Conservation (phyloP, 2,888 invertebrate species). For the Eurois occulta region DNA sequence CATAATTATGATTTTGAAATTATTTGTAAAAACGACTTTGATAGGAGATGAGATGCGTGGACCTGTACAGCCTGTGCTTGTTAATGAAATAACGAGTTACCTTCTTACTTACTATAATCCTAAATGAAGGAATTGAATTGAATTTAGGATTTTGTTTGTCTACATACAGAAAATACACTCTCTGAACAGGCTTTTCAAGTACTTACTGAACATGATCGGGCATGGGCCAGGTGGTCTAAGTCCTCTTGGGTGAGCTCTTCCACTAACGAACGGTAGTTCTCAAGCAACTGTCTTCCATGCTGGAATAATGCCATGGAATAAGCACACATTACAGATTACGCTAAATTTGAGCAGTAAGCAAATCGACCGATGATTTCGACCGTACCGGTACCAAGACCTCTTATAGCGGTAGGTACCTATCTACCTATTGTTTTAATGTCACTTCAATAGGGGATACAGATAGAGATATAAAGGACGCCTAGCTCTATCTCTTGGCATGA, state of each 20-base stretch:
- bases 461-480: background rate
- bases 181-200: background rate
- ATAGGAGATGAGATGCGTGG: background rate
- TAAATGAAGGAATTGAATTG: background rate
- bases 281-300: conserved; percentile 95
- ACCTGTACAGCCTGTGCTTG: no score
- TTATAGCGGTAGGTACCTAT: background rate
- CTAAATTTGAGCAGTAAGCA: background rate
- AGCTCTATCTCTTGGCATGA: background rate
- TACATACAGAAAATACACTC: background rate
- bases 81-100: no score
- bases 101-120: no score
- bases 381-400: background rate
- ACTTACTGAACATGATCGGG: conserved; percentile 96
- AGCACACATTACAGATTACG: conserved; percentile 1
- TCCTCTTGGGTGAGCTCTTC: conserved; percentile 96
- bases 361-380: background rate
- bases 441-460: background rate
- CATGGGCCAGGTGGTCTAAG: conserved; percentile 94
- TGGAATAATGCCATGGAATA: conserved; percentile 63
- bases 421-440: background rate
- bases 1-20: background rate
- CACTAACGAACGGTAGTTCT: conserved; percentile 95
- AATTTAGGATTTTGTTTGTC: background rate
- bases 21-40: background rate